Conservation (phyloP, 2,113 vertebrate species). For the Dissostichus mawsoni region DNA sequence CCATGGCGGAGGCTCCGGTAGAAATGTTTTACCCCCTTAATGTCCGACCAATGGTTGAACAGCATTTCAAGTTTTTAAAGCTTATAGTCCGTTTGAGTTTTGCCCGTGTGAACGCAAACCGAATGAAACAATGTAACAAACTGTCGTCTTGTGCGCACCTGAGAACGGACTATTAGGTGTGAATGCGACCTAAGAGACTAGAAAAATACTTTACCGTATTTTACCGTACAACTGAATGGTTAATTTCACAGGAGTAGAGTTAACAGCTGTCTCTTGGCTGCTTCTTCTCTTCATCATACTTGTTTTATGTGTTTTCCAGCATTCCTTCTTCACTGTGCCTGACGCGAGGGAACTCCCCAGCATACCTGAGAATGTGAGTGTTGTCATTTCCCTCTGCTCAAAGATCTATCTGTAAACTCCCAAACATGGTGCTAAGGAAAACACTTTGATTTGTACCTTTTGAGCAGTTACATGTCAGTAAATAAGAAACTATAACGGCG, state of each 20-base stretch:
- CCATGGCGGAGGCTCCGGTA: too few relatives aligned
- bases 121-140: too few relatives aligned
- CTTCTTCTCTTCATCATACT: neutral
- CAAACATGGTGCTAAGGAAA: too few relatives aligned
- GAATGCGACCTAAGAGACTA: neutral
- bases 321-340: constrained; percentile 97
- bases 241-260: neutral
- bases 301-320: constrained; percentile 78
- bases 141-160: too few relatives aligned
- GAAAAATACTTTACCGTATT: neutral
- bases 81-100: too few relatives aligned
- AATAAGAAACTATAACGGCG: neutral
- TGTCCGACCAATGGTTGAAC: too few relatives aligned
- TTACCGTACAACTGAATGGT: neutral
- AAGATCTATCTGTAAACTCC: neutral
- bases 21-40: too few relatives aligned
- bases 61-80: too few relatives aligned
- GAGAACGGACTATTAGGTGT: too few relatives aligned
- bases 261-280: neutral
- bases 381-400: neutral
- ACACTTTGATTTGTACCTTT: too few relatives aligned
- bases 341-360: constrained; percentile 93
- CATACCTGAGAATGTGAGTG: constrained; percentile 98
- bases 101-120: too few relatives aligned
- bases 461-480: neutral